Evolutionary conservation across 2,113 vertebrate species (phyloP).

Genomic region (Globicephala melas): DNA sequence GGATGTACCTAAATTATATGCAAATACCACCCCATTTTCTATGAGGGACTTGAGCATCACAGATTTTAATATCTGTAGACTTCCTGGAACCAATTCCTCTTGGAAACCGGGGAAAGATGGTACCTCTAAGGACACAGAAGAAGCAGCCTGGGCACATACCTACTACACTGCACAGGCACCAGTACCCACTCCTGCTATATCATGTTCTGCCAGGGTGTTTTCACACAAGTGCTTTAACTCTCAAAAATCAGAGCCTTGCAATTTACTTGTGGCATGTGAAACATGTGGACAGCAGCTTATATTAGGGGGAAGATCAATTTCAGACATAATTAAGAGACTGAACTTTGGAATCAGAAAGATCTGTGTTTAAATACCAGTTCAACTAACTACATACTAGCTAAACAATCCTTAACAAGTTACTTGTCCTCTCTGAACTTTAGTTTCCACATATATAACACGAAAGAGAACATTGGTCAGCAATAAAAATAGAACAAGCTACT

Average conservation of each 20-base stretch:
- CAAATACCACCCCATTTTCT: too few relatives aligned
- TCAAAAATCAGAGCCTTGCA: neutral
- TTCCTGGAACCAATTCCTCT: too few relatives aligned
- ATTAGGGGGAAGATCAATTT: neutral
- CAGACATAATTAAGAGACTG: neutral
- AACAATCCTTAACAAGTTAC: neutral
- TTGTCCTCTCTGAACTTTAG: neutral
- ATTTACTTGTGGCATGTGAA: neutral
- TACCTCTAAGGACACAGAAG: neutral
- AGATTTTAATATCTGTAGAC: too few relatives aligned
- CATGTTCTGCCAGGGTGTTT: neutral
- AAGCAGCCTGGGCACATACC: neutral
- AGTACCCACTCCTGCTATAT: too few relatives aligned
- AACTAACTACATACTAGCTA: neutral
- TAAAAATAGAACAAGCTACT: too few relatives aligned
- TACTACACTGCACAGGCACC: too few relatives aligned
- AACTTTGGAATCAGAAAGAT: neutral
- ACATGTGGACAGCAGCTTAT: neutral
- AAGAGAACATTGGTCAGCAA: too few relatives aligned
- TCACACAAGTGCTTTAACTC: neutral
- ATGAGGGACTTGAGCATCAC: too few relatives aligned
- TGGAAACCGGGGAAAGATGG: too few relatives aligned
- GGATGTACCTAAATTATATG: too few relatives aligned
- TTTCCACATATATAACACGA: too few relatives aligned
- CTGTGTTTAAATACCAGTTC: neutral